Evolutionary conservation across 2,797 vertebrate genomes (phyloP).

Genomic region (Pterois miles): DNA sequence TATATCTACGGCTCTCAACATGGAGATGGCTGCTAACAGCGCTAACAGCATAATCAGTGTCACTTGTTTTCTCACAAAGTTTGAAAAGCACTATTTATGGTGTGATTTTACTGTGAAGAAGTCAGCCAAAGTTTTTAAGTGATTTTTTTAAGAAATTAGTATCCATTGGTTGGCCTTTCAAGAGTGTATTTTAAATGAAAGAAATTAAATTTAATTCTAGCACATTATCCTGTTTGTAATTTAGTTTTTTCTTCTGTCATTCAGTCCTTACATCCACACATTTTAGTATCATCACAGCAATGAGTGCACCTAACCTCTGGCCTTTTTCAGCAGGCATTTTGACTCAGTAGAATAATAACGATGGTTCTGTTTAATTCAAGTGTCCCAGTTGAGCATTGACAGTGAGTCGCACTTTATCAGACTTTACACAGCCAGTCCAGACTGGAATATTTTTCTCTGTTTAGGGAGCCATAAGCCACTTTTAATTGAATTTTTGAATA

Average conservation of each 20-base stretch:
- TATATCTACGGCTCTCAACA: too few relatives aligned
- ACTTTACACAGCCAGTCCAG: not conserved
- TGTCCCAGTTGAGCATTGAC: not conserved
- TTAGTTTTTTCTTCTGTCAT: not conserved
- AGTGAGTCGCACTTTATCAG: not conserved
- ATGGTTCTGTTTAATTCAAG: not conserved
- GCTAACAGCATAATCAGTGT: not conserved
- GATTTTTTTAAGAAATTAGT: not conserved
- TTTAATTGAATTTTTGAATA: rapidly evolving
- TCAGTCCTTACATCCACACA: not conserved
- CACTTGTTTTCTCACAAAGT: not conserved
- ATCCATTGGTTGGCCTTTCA: not conserved
- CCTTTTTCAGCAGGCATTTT: not conserved
- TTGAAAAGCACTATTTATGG: not conserved
- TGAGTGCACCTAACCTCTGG: not conserved
- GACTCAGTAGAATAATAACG: too few relatives aligned
- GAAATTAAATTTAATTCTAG: not conserved
- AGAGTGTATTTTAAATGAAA: not conserved
- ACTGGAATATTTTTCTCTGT: not conserved
- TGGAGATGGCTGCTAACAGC: too few relatives aligned
- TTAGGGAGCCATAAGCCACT: not conserved
- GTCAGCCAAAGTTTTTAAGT: rapidly evolving
- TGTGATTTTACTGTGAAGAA: not conserved
- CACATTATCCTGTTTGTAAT: not conserved
- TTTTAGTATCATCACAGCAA: not conserved